A percentile compares a stretch with the other conserved stretches of the same genome.
Evolutionary conservation across 2,113 vertebrate species (phyloP).

Genomic region (Clupea harengus): DNA sequence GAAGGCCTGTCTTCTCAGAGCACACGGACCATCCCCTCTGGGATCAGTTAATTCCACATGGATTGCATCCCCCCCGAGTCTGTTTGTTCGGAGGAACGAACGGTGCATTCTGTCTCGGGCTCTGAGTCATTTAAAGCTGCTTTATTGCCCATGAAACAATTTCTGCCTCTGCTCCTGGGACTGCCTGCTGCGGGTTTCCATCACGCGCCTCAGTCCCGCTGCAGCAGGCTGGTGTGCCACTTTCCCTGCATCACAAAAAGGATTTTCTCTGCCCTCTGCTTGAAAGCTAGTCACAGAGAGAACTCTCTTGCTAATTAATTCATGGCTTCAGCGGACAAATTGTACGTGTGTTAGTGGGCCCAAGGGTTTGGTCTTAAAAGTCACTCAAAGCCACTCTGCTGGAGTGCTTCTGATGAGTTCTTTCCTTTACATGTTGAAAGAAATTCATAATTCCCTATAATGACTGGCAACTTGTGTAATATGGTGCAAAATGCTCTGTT

Average conservation of each 20-base stretch:
- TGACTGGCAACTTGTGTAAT: slow-evolving; percentile 14
- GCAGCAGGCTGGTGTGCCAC: slow-evolving; percentile 10
- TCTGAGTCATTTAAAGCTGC: slow-evolving; percentile 49
- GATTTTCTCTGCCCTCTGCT: slow-evolving; percentile 34
- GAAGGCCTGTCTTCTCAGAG: background rate
- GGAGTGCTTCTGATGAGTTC: slow-evolving; percentile 37
- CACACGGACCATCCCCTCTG: background rate
- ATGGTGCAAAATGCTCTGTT: background rate
- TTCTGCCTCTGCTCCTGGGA: slow-evolving; percentile 40
- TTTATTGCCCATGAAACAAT: slow-evolving; percentile 59
- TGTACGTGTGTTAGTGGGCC: slow-evolving; percentile 31
- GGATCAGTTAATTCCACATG: slow-evolving; percentile 48
- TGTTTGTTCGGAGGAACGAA: slow-evolving; percentile 25
- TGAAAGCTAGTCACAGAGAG: slow-evolving; percentile 33
- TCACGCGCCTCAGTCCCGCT: background rate
- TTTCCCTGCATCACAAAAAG: slow-evolving; percentile 28
- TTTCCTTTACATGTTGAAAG: slow-evolving; percentile 12
- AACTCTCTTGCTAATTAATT: slow-evolving; percentile 43
- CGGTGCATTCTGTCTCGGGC: slow-evolving; percentile 42
- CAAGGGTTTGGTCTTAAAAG: slow-evolving; percentile 21
- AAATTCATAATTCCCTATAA: slow-evolving; percentile 24
- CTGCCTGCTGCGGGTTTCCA: background rate
- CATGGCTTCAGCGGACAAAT: slow-evolving; percentile 33
- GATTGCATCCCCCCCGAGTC: slow-evolving; percentile 40
- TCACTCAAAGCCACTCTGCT: slow-evolving; percentile 26